Conservation (phyloP, 2,113 vertebrate species). For the Rousettus leschenaultii region DNA sequence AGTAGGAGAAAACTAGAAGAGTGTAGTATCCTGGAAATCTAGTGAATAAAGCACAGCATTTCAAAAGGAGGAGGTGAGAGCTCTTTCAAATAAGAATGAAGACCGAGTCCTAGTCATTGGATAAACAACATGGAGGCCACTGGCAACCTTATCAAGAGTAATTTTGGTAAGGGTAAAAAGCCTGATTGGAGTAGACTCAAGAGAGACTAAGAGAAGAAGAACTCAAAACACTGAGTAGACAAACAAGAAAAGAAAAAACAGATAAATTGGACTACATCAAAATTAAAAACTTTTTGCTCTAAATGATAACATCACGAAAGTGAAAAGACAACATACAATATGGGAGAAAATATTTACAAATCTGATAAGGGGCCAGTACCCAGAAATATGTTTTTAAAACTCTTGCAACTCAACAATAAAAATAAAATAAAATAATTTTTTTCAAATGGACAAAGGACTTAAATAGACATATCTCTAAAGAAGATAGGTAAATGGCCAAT, state of each 20-base stretch:
- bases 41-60: not conserved
- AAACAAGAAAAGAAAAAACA: not conserved
- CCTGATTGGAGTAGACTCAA: not conserved
- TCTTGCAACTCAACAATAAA: not conserved
- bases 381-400: not conserved
- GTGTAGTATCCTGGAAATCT: not conserved
- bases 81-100: not conserved
- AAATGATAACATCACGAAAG: not conserved
- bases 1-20: not conserved
- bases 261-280: not conserved
- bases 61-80: not conserved
- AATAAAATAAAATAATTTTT: not conserved
- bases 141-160: not conserved
- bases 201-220: not conserved
- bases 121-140: not conserved
- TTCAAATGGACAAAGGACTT: not conserved
- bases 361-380: not conserved
- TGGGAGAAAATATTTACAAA: not conserved
- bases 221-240: not conserved
- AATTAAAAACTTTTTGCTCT: not conserved
- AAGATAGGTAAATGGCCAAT: not conserved
- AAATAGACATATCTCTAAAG: not conserved
- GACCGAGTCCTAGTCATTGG: not conserved
- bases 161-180: not conserved
- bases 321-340: not conserved